Percentiles rank a stretch among this genome's conserved stretches.
Evolutionary conservation across 2,797 vertebrate species (phyloP).

Genomic region (Notolabrus celidotus): DNA sequence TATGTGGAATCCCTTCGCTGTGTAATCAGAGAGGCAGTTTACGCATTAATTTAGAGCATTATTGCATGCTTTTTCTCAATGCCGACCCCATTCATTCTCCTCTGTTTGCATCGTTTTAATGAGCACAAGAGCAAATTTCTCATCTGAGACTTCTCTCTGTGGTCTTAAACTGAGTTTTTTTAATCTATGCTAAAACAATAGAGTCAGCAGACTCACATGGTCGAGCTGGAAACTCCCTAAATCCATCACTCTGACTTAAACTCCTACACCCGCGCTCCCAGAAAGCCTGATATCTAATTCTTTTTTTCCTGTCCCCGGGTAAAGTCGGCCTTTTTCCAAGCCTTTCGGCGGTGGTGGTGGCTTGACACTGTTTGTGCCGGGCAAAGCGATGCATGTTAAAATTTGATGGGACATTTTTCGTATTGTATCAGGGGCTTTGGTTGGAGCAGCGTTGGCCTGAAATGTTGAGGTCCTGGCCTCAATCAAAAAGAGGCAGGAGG

Average conservation of each 20-base stretch:
- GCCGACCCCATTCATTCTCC: conserved; percentile 39
- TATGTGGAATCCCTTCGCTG: conserved; percentile 48
- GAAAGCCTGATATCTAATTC: conserved; percentile 21
- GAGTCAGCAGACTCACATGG: conserved; percentile 3
- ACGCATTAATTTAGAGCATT: conserved; percentile 56
- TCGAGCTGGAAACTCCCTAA: conserved; percentile 9
- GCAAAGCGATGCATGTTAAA: conserved; percentile 46
- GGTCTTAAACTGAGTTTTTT: not conserved
- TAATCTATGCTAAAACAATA: conserved; percentile 25
- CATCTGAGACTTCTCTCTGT: conserved; percentile 33
- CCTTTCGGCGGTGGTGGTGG: conserved; percentile 8
- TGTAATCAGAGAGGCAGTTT: conserved; percentile 54
- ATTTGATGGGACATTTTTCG: conserved; percentile 45
- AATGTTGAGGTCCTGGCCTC: conserved; percentile 45
- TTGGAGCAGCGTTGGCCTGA: conserved; percentile 9
- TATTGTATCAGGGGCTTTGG: not conserved
- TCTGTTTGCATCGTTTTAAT: conserved; percentile 51
- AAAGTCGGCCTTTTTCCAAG: not conserved
- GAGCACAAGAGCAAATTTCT: conserved; percentile 43
- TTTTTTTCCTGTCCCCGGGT: conserved; percentile 10
- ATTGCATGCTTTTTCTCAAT: conserved; percentile 25
- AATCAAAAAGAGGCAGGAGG: conserved; percentile 28
- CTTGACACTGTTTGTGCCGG: conserved; percentile 1
- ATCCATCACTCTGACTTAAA: conserved; percentile 40
- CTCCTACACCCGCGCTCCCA: not conserved